A percentile compares a stretch with the other conserved stretches of the same genome.
phyloP scores from a whole-genome alignment of 2,797 vertebrate genomes.

The Garrulus glandarius region DNA sequence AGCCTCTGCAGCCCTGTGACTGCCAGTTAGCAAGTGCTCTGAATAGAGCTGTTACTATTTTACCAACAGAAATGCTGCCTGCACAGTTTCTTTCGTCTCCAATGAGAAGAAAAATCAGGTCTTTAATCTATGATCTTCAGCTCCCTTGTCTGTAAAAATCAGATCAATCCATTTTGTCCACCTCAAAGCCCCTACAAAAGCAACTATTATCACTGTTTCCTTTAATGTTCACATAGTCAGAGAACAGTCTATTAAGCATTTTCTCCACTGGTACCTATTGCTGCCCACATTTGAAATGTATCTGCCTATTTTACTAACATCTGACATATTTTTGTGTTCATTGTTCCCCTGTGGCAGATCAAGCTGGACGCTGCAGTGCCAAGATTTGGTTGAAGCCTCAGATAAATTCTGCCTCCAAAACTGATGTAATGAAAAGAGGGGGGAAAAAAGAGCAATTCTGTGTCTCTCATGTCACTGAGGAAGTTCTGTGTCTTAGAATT shows the following conservation, averaged over 20 bases:
- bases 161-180: slow-evolving; percentile 40
- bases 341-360: slow-evolving; percentile 19
- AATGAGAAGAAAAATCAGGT: slow-evolving; percentile 29
- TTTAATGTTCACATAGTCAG: slow-evolving; percentile 42
- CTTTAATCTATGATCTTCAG: slow-evolving; percentile 45
- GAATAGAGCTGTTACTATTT: slow-evolving; percentile 47
- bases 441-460: background rate
- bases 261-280: slow-evolving; percentile 6
- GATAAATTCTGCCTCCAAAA: slow-evolving; percentile 37
- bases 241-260: slow-evolving; percentile 44
- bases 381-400: slow-evolving; percentile 17
- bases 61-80: slow-evolving; percentile 40
- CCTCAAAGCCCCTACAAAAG: slow-evolving; percentile 39
- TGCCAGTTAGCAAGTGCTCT: background rate
- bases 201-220: slow-evolving; percentile 41
- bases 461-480: background rate
- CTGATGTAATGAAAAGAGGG: background rate
- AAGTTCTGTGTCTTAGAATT: slow-evolving; percentile 17
- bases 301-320: slow-evolving; percentile 52
- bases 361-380: background rate
- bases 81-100: slow-evolving; percentile 46
- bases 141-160: slow-evolving; percentile 42
- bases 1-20: background rate
- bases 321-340: slow-evolving; percentile 41
- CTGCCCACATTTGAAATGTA: slow-evolving; percentile 12